Base-by-base conservation (phyloP, 2,113 vertebrate species). In the Chaetops frenatus region DNA sequence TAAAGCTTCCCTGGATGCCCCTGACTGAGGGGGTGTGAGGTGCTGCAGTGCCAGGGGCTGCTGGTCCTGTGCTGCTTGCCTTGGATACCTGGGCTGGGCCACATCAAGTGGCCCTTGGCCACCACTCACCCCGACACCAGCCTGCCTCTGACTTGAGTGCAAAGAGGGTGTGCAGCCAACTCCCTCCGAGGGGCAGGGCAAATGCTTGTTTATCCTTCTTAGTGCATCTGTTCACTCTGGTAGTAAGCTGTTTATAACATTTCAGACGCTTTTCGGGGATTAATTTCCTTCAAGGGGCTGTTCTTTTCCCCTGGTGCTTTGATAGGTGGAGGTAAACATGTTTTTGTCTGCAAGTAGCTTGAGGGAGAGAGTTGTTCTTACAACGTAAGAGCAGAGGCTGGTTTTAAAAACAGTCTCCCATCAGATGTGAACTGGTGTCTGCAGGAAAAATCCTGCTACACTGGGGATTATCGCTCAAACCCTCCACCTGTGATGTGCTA, bases 251-350 rank as follows among this genome's bases (percentile, higher is more conserved):
- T 94, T 77, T 80, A 62, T 86, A 93, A 69, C 58, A 77, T 83
- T 96, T 96, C 87, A 90, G 73, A 95, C 10, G 29, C 27, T 44
- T 91, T 93, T 50, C 0, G 0, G 51, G 57, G 42, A 86, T 96
- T 95, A 78, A 94, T 93, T 94, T 96, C 72, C 85, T 96, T 95
- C 66, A 82, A 88, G 67, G 64, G 88, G 81, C 77, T 93, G 76
- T 86, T 90, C 45, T 81, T 94, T 92, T 96, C 44, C 82, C 79
- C 40, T 3, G 12, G 42, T 88, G 71, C 74, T 94, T 96, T 96
- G 85, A 90, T 88, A 92, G 92, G 81, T 86, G 88, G 79, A 94
- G 51, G 51, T 94, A 95, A 97, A 94, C 76, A 83, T 71, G 67
- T 40, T 93, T 96, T 93, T 70, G 33, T 91, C 70, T 95, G 65